Base-by-base conservation (phyloP, 2,797 vertebrate genomes). In the Argyrosomus regius region DNA sequence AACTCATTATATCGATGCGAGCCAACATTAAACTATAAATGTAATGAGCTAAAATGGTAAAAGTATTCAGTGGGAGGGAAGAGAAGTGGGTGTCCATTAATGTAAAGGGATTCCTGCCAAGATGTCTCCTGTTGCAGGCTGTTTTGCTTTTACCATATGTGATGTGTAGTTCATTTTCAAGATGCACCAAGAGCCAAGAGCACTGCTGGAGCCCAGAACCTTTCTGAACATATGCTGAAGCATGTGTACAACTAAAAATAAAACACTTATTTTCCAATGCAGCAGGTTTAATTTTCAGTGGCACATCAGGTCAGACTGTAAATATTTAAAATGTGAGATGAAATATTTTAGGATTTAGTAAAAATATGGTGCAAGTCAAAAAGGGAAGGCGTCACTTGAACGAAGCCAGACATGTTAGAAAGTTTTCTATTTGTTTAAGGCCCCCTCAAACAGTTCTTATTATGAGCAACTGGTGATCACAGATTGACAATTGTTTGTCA, bases 71-170 rank as follows among this genome's bases (percentile, higher is more conserved):
- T 72, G 77, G 73, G 74, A 72, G 75, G 73, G 61, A 52, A 52
- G 75, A 71, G 28, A 73, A 56, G 75, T 53, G 72, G 22, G 62
- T 82, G 78, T 68, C 62, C 70, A 87, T 85, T 81, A 84, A 87
- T 72, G 72, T 65, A 73, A 59, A 80, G 26, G 84, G 75, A 65
- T 18, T 53, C 26, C 63, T 85, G 80, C 83, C 83, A 91, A 81
- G 56, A 52, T 80, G 67, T 83, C 88, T 92, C 74, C 77, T 77
- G 76, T 92, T 89, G 81, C 90, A 78, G 70, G 78, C 84, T 82
- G 82, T 86, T 90, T 89, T 85, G 68, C 80, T 82, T 81, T 87
- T 84, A 87, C 83, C 84, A 90, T 90, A 92, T 92, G 88, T 80
- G 86, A 78, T 83, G 70, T 35, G 61, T 49, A 49, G 66, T 63